phyloP scores from a whole-genome alignment of 1,140 invertebrate species.

The Galendromus occidentalis region DNA sequence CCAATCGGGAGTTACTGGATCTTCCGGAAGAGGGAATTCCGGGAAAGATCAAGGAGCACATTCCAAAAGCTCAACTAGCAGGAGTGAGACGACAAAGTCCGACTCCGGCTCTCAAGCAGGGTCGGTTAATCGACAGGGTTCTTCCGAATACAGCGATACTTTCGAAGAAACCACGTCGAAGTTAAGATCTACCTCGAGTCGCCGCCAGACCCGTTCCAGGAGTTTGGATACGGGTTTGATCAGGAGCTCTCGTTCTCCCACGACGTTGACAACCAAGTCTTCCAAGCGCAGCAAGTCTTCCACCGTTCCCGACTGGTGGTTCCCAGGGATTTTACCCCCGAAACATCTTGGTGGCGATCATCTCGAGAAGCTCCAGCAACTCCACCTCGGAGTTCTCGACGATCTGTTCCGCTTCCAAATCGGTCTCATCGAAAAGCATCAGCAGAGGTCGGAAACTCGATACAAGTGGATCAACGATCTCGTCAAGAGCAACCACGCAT shows the following conservation, averaged over 20 bases:
- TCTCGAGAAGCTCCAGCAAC: background rate
- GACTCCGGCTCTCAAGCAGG: no score
- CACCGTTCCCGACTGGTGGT: constrained; percentile 5
- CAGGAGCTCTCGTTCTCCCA: background rate
- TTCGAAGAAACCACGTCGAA: background rate
- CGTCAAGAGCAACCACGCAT: background rate
- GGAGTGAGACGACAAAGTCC: no score
- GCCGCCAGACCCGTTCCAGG: background rate
- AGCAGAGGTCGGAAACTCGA: background rate
- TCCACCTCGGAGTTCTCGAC: constrained; percentile 1
- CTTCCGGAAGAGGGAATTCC: no score
- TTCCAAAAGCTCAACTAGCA: no score
- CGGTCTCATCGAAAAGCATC: background rate
- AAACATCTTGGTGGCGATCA: background rate
- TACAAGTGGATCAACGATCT: background rate
- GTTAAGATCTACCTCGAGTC: background rate
- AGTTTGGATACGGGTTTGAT: background rate
- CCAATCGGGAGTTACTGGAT: no score
- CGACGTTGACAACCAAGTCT: background rate
- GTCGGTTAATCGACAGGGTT: no score
- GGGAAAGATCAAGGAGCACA: no score
- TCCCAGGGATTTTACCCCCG: background rate
- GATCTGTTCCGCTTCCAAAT: background rate
- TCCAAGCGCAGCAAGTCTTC: background rate
- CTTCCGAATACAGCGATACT: constrained; percentile 1